Base-by-base conservation (phyloP, 1,140 invertebrate genomes). In the Hyles vespertilio region DNA sequence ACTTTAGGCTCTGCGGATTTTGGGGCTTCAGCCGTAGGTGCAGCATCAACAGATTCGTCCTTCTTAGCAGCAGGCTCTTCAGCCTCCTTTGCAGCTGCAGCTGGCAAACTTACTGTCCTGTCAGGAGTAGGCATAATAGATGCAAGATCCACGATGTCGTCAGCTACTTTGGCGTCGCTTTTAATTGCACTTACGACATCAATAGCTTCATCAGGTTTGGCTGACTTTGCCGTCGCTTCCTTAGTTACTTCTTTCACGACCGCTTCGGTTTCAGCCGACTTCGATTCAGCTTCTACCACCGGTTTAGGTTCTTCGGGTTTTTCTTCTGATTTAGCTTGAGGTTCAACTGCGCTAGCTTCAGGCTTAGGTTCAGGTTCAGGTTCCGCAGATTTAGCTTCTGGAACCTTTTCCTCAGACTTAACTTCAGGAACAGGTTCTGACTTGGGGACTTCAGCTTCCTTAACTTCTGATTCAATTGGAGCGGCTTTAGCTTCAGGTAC, bases 171-270 rank as follows among this genome's bases (percentile, higher is more conserved):
- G 43, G 77, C 78, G 5, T 70, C 61, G 51, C 53, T 65, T 48
- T 85, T 84, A 4, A 79, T 67, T 47, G 78, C 81, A 52, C 65
- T 78, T 0, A 77, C 81, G n/a, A 87, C 67, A 55, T 87, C 81
- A 56, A 84, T 81, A 12, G 63, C 49, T 47, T 78, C 75, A 49
- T 81, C 80, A 33, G 71, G 57, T 36, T 73, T 55, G 44, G 69
- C 72, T 32, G 76, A 74, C 50, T 84, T 84, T 33, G 63, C 77
- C 52, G 69, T 53, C 33, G 69, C 64, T 53, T 72, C 73, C 32
- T 72, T 72, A 12, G 62, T 69, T 10, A 82, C 69, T 66, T 87
- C 82, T 58, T 81, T 73, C 47, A 85, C 81, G 53, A 71, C 77
- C 56, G 82, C 81, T 67, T 74, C 69, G 32, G 43, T 36, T 48